phyloP scores from a whole-genome alignment of 2,888 invertebrate species.

The Metallyticus violacea region DNA sequence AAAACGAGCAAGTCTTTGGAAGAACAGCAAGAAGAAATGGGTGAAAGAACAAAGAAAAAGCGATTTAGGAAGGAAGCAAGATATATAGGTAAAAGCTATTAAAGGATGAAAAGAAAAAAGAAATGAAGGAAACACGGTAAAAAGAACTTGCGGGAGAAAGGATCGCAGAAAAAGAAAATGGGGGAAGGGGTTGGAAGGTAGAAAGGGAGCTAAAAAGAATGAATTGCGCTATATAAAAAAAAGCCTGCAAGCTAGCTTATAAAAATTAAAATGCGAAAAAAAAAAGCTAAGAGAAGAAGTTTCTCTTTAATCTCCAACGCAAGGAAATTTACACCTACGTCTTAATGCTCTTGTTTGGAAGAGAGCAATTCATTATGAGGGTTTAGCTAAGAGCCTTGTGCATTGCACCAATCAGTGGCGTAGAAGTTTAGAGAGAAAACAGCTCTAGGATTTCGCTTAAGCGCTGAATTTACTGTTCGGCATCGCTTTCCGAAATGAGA shows the following conservation, averaged over 20 bases:
- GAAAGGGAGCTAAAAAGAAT: too few relatives aligned
- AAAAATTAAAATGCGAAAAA: neutral
- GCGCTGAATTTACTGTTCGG: neutral
- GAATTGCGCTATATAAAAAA: neutral
- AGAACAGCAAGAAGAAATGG: neutral
- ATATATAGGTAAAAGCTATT: neutral
- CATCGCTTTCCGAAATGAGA: neutral
- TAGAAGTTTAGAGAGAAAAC: neutral
- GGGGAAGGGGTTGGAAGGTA: neutral
- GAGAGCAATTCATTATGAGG: neutral
- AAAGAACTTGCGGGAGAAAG: neutral
- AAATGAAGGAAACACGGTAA: neutral
- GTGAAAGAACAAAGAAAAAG: neutral
- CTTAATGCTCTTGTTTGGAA: neutral
- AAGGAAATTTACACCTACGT: neutral
- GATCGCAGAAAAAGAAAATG: neutral
- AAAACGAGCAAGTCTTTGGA: neutral
- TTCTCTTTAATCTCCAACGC: neutral
- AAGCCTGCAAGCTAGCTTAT: neutral
- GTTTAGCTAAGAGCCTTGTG: neutral
- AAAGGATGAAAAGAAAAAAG: neutral
- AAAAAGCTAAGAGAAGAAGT: neutral
- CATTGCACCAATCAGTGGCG: neutral
- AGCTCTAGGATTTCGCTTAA: neutral
- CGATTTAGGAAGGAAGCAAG: neutral